Base-by-base conservation (phyloP, 2,888 invertebrate genomes). In the Lepas anatifera region DNA sequence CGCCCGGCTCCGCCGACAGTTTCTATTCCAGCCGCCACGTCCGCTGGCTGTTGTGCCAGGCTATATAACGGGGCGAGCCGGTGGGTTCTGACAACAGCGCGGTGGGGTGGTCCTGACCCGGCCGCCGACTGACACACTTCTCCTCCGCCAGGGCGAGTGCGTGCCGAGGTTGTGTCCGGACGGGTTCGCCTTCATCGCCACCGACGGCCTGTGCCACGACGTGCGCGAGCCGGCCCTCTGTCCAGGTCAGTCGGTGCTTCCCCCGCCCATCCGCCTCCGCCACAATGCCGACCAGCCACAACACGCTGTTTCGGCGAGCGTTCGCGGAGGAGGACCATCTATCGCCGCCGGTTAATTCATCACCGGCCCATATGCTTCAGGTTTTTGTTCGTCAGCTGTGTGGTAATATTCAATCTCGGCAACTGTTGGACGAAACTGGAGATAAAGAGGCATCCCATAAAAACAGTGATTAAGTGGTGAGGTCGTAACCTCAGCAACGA, bases 181-280 rank as follows among this genome's bases (percentile, higher is more conserved):
- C 35, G 70, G 73, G 32, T 69, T 66, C 25, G 72, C 73, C 4
- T 74, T 71, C 52, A 68, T 73, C 16, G 72, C 71, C 52, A n/a
- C 67, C 6, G 73, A 74, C 70, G 70, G 72, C 63, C 48, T 73
- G 71, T 74, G 74, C 43, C 74, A 74, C 52, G 70, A 73, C 67
- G 69, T 73, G 22, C 69, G 70, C 67, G 74, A 74, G 63, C 70
- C 64, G 6, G 68, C 69, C 3, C 58, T 74, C 25, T 74, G 74
- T 52, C 73, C 73, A 32, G 71, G 71, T 66, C 2, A 39, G 39
- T 25, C 22, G 32, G 41, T n/a, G n/a, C n/a, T n/a, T n/a, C n/a
- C n/a, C n/a, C n/a, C n/a, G n/a, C n/a, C n/a, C n/a, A n/a, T n/a
- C n/a, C n/a, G n/a, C n/a, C n/a, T n/a, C n/a, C n/a, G n/a, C n/a